phyloP scores from a whole-genome alignment of 2,888 invertebrate genomes.

The Phyllotreta cruciferae region DNA sequence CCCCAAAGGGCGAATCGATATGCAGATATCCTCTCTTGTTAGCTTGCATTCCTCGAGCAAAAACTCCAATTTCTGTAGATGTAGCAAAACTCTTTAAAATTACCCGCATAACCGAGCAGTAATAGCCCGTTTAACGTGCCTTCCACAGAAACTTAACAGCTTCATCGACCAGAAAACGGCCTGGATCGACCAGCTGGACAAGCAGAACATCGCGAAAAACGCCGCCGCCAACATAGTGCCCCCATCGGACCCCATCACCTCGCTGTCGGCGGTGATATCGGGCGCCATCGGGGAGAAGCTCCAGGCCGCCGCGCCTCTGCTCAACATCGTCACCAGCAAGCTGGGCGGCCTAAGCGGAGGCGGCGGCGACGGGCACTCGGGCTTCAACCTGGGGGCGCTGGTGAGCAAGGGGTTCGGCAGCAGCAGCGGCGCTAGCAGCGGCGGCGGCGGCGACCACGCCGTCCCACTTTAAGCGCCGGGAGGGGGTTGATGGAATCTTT shows the following conservation, averaged over 20 bases:
- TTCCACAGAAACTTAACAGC: constrained; percentile 80
- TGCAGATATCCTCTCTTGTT: too few relatives aligned
- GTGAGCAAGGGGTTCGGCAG: constrained; percentile 55
- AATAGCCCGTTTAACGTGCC: too few relatives aligned
- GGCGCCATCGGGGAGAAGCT: constrained; percentile 74
- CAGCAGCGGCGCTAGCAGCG: constrained; percentile 25
- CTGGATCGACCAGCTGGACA: constrained; percentile 73
- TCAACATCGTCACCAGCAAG: constrained; percentile 73
- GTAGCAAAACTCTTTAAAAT: too few relatives aligned
- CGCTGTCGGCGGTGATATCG: constrained; percentile 71
- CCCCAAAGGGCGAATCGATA: too few relatives aligned
- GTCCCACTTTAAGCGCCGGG: background rate
- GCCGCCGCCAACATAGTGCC: constrained; percentile 75
- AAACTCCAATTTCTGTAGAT: too few relatives aligned
- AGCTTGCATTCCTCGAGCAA: too few relatives aligned
- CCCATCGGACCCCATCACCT: constrained; percentile 61
- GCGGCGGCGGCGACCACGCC: constrained; percentile 13
- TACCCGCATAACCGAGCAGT: too few relatives aligned
- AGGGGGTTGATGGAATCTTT: constrained; percentile 1
- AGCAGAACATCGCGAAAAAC: constrained; percentile 77
- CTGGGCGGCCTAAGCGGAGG: constrained; percentile 63
- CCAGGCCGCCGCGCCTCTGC: constrained; percentile 62
- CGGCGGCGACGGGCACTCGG: constrained; percentile 59
- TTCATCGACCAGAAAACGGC: constrained; percentile 82
- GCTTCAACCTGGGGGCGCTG: constrained; percentile 65